Evolutionary conservation across 1,140 invertebrate genomes (phyloP).

Genomic region (Cotesia typhae): DNA sequence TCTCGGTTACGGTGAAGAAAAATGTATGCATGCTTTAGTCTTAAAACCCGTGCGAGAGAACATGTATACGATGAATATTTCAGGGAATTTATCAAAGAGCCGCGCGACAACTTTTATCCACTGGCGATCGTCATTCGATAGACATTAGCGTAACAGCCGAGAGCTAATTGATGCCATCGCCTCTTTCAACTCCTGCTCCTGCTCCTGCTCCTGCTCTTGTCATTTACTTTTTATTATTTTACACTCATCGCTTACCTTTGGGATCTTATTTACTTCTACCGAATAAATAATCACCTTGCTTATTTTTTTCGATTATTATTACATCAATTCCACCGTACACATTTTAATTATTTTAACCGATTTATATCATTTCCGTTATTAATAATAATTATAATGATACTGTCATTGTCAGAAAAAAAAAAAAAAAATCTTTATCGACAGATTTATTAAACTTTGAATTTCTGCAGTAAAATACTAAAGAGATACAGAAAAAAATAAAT

Average conservation of each 20-base stretch:
- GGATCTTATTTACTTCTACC: not conserved
- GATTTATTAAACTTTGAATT: too few relatives aligned
- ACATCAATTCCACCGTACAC: slow-evolving; percentile 10
- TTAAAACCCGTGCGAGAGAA: slow-evolving; percentile 11
- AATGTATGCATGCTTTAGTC: slow-evolving; percentile 30
- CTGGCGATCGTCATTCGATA: slow-evolving; percentile 34
- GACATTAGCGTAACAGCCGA: slow-evolving; percentile 32
- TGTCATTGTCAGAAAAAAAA: not conserved
- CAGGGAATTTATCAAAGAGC: slow-evolving; percentile 37
- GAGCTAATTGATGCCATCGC: slow-evolving; percentile 35
- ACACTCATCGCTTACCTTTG: too few relatives aligned
- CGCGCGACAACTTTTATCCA: slow-evolving; percentile 26
- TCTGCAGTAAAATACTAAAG: not conserved
- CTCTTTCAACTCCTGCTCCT: slow-evolving; percentile 10
- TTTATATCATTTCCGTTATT: too few relatives aligned
- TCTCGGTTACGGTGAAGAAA: not conserved
- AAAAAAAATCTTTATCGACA: too few relatives aligned
- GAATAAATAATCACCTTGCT: not conserved
- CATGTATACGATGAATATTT: slow-evolving; percentile 40
- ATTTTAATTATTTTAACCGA: not conserved
- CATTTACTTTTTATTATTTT: too few relatives aligned
- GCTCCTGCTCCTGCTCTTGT: not conserved
- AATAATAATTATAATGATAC: too few relatives aligned
- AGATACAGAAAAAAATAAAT: slow-evolving; percentile 5
- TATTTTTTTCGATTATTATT: not conserved